Base-by-base conservation (phyloP, 1,140 invertebrate genomes). In the Conopomorpha cramerella region DNA sequence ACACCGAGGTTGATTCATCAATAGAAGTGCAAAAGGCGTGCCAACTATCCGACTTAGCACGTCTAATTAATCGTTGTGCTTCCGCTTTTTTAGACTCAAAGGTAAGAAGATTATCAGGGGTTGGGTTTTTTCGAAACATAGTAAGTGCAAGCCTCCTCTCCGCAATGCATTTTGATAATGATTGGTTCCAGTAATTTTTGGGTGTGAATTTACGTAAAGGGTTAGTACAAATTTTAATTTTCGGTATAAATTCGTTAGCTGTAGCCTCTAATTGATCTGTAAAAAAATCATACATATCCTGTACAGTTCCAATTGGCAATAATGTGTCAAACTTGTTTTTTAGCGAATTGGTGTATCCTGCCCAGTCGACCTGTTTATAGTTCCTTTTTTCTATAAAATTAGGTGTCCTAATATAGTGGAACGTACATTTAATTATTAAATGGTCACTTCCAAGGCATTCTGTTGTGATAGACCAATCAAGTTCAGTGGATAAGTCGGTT, bases 141-240 rank as follows among this genome's bases (percentile, higher is more conserved):
- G 32, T 15, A 8, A 52, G 18, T 0, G 49, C 49, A 7, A 46
- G 30, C 6, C 46, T 32, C 3, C 49, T 37, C 29, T 46, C 41
- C 7, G 45, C 45, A 3, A 51, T 31, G 3, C 29, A 30, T 43
- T 43, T 46, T 8, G 49, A 46, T 1, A 49, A 8, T 7, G 30
- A 14, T 1, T 19, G 7, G 18, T 13, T 49, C 44, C 46, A 49
- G 19, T 52, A 52, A 16, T 39, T 36, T 32, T 46, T 49, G 1
- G 42, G 37, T 3, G 8, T 43, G 39, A 49, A 53, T 32, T 32
- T 32, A 3, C 8, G 16, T 3, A 2, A 3, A 10, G 30, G 30
- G 16, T 32, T 23, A 4, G 19, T 23, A 10, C 19, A 23, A 6
- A 23, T 3, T 17, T 32, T 14, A 10, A 7, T 15, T 14, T 6